These are phyloP conservation scores for Grus americana DNA, from an alignment of 2,113 vertebrate genomes.

Conservation along the genomic window DNA sequence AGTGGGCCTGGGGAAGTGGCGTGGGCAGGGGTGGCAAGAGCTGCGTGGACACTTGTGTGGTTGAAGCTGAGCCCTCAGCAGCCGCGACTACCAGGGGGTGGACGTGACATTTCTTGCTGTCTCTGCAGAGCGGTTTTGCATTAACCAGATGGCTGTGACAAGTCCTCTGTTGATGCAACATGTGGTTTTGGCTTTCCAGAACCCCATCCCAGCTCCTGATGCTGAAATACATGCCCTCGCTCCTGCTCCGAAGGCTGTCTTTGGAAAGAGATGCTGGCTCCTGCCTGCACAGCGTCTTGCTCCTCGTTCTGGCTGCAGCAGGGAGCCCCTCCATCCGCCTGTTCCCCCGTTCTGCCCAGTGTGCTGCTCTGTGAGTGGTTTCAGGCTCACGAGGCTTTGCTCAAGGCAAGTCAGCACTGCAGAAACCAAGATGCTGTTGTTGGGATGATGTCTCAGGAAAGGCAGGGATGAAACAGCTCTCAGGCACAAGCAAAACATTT, in stretches of 20 bases:
- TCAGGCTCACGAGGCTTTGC: background rate
- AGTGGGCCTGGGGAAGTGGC: background rate
- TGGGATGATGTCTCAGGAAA: background rate
- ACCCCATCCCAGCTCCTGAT: background rate
- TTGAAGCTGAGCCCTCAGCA: background rate
- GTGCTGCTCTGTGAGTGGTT: slow-evolving; percentile 19
- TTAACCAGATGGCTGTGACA: slow-evolving; percentile 26
- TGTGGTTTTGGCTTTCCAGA: slow-evolving; percentile 42
- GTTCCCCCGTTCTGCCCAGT: background rate
- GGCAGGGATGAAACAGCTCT: background rate
- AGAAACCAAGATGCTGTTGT: background rate
- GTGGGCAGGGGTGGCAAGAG: background rate
- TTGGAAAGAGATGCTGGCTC: background rate
- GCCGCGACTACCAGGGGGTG: background rate
- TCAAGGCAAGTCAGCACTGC: background rate
- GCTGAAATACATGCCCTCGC: background rate
- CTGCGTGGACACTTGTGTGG: background rate
- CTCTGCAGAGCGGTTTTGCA: slow-evolving; percentile 22
- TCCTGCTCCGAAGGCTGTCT: slow-evolving; percentile 14
- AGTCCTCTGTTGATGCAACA: background rate
- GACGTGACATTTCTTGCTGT: slow-evolving; percentile 26
- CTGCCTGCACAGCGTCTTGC: background rate
- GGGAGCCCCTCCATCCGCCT: slow-evolving; percentile 14
- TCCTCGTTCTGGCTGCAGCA: background rate
- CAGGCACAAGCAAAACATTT: background rate